These are phyloP conservation scores for Pteronura brasiliensis DNA, from an alignment of 2,113 vertebrate genomes.

Conservation along the genomic window DNA sequence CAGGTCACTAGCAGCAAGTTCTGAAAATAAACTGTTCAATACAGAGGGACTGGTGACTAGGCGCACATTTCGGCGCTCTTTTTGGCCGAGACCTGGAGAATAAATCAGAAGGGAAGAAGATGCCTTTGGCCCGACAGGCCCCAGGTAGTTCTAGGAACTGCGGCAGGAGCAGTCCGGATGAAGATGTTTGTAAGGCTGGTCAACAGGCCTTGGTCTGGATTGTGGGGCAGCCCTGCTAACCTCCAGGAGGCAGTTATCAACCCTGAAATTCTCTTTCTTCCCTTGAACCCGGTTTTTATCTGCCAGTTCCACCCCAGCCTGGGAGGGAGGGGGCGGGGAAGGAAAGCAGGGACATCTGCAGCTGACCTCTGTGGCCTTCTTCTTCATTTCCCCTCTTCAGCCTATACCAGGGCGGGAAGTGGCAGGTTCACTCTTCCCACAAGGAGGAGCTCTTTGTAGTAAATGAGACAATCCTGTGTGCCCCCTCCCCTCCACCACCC, in stretches of 20 bases:
- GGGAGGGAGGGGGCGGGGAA: neutral
- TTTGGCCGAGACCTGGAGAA: neutral
- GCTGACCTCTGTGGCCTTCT: neutral
- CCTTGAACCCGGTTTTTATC: neutral
- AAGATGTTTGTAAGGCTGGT: neutral
- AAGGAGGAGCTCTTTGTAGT: neutral
- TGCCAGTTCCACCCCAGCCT: neutral
- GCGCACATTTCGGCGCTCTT: neutral
- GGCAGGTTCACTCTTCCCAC: neutral
- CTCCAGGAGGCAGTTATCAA: neutral
- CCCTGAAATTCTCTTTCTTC: neutral
- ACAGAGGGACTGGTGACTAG: neutral
- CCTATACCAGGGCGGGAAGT: neutral
- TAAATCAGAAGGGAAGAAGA: neutral
- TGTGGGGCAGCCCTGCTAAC: neutral
- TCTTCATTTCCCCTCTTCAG: neutral
- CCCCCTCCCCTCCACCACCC: too few species aligned
- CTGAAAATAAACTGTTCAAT: neutral
- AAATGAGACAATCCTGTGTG: neutral
- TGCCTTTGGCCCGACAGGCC: too few species aligned
- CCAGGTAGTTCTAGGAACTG: neutral
- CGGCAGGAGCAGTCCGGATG: rapidly evolving
- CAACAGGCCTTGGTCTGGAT: neutral
- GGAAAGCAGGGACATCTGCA: neutral
- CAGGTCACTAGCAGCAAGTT: neutral